Evolutionary conservation across 1,140 invertebrate species (phyloP).

Genomic region (Platorchestia sp.): DNA sequence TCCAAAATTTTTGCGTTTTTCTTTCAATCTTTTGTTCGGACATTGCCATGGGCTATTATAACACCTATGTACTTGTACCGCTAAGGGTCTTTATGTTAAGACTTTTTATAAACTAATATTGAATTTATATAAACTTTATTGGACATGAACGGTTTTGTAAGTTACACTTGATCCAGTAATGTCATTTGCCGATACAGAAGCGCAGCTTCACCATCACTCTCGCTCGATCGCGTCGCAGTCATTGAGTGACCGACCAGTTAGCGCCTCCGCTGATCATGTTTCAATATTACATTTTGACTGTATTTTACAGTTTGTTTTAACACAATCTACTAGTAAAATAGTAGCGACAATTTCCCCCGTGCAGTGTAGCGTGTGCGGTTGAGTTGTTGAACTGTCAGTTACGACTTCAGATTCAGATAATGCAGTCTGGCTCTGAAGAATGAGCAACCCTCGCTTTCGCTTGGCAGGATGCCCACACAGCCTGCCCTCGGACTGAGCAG

Average conservation of each 20-base stretch:
- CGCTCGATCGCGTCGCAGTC: no score
- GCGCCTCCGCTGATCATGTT: not conserved
- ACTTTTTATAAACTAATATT: no score
- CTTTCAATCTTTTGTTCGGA: no score
- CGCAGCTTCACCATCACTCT: no score
- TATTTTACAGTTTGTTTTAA: not conserved
- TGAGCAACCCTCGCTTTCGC: not conserved
- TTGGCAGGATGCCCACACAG: not conserved
- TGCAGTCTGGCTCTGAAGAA: not conserved
- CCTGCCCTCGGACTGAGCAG: not conserved
- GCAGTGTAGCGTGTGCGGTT: not conserved
- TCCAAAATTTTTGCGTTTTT: no score
- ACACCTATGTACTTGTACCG: not conserved
- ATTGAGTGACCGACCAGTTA: no score
- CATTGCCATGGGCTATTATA: no score
- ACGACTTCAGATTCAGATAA: not conserved
- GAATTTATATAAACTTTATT: no score
- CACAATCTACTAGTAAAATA: not conserved
- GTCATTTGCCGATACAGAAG: no score
- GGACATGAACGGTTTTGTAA: no score
- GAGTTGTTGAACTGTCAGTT: not conserved
- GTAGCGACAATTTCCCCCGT: not conserved
- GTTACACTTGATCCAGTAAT: no score
- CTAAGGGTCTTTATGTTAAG: not conserved
- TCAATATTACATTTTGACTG: not conserved